These are phyloP conservation scores for Pseudomyrmex pallidus DNA, from an alignment of 1,140 invertebrate species.

Conservation along the genomic window DNA sequence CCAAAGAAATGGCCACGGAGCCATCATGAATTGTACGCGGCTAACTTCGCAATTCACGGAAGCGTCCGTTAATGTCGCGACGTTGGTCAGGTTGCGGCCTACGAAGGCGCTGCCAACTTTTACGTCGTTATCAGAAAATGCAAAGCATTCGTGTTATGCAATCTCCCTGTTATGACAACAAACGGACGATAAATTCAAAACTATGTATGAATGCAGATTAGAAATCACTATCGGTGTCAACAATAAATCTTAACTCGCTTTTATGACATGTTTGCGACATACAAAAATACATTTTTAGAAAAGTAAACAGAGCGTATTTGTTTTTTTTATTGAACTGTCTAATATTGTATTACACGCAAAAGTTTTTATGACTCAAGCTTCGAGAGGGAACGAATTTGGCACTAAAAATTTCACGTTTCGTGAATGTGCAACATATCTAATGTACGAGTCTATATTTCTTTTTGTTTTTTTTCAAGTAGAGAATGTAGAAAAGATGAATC, in stretches of 20 bases:
- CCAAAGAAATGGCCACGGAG: slow-evolving; percentile 65
- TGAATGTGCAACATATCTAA: too few species aligned
- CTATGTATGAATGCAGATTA: too few species aligned
- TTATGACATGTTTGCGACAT: not conserved
- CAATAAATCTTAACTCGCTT: too few species aligned
- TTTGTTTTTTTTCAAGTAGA: not conserved
- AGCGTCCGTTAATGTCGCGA: slow-evolving; percentile 35
- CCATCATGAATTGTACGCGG: slow-evolving; percentile 70
- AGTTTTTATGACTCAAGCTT: slow-evolving; percentile 5
- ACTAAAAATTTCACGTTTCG: not conserved
- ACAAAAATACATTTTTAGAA: not conserved
- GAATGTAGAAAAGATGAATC: not conserved
- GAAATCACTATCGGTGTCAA: too few species aligned
- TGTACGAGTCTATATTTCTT: not conserved
- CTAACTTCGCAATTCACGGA: slow-evolving; percentile 73
- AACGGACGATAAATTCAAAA: too few species aligned
- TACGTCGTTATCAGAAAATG: too few species aligned
- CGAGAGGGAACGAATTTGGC: not conserved
- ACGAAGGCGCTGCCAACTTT: slow-evolving; percentile 25
- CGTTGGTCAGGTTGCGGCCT: slow-evolving; percentile 45
- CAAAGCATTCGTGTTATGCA: too few species aligned
- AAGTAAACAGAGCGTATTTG: not conserved
- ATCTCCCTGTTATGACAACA: too few species aligned
- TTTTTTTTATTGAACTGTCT: not conserved
- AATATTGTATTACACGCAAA: not conserved